Evolutionary conservation across 1,140 invertebrate species (phyloP).

Genomic region (Cherax quadricarinatus): DNA sequence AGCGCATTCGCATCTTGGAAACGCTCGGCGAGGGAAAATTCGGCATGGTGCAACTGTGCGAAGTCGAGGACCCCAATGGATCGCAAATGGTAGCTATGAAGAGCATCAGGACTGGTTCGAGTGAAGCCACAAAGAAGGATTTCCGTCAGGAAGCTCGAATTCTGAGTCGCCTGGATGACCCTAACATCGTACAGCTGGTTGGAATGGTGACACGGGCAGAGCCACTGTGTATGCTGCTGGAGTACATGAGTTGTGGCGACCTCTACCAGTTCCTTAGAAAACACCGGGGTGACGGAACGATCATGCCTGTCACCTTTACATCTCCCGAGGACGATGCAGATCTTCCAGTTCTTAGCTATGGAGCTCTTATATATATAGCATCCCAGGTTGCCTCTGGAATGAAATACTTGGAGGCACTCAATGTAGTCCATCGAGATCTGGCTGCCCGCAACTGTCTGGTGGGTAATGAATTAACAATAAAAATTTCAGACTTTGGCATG

Average conservation of each 20-base stretch:
- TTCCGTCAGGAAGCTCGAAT: conserved; percentile 78
- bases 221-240: conserved; percentile 73
- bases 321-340: conserved; percentile 78
- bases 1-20: conserved; percentile 86
- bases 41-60: conserved; percentile 81
- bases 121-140: conserved; percentile 77
- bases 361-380: conserved; percentile 82
- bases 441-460: conserved; percentile 82
- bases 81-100: conserved; percentile 78
- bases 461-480: conserved; percentile 76
- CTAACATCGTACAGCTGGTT: conserved; percentile 74
- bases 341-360: conserved; percentile 81
- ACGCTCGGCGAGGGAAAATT: conserved; percentile 88
- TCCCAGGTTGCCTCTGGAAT: conserved; percentile 88
- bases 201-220: conserved; percentile 72
- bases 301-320: conserved; percentile 59
- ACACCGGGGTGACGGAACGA: conserved; percentile 83
- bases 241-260: conserved; percentile 73
- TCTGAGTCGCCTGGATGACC: conserved; percentile 78
- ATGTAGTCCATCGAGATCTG: conserved; percentile 88
- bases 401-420: conserved; percentile 89
- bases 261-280: conserved; percentile 79
- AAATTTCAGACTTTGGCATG: conserved; percentile 80
- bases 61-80: conserved; percentile 73
- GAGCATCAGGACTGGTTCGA: conserved; percentile 77